Evolutionary conservation across 1,140 invertebrate species (phyloP), one percentile per base, ranked within the genome.

Genomic region (Papilio polytes): DNA sequence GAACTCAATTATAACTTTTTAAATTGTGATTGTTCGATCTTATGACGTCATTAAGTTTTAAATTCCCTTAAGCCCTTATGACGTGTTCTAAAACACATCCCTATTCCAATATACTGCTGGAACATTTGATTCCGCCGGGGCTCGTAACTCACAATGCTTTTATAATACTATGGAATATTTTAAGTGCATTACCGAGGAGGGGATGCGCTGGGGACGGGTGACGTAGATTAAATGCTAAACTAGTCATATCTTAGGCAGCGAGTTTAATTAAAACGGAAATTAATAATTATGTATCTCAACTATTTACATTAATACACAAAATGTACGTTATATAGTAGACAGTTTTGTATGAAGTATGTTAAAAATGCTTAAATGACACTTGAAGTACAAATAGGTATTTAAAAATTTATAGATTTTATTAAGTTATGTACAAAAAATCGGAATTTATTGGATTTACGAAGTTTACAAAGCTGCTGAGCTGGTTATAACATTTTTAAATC

Each of bases 81-180:
- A 48, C 13, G 26, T 53, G 63, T 78, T 78, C 80, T 51, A 31
- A 83, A 81, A 80, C 80, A n/a, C 66, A 51, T 72, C 20, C 70
- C 53, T 22, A 15, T 59, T 63, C 79, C 81, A 85, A 82, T 83
- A 82, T 85, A 83, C 77, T 63, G 72, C 59, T 73, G 59, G 48
- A 31, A 78, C 56, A 51, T 78, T 78, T 81, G 81, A 82, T 77
- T 87, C 89, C 84, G 13, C 46, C 36, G 86, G 81, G 88, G 77
- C 80, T 80, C 87, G 85, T 91, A 89, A 88, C 85, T 91, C 87
- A 88, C 81, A 81, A 81, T 84, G 81, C 85, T 89, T 91, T 91
- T 91, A 91, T 90, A 87, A 89, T 85, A 89, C 83, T 87, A 86
- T 90, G 88, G 89, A 90, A 92, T 92, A 90, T 90, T 90, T 92